These are phyloP conservation scores for Myioborus melanocephalus DNA, from an alignment of 2,797 vertebrate species.

Conservation along the genomic window DNA sequence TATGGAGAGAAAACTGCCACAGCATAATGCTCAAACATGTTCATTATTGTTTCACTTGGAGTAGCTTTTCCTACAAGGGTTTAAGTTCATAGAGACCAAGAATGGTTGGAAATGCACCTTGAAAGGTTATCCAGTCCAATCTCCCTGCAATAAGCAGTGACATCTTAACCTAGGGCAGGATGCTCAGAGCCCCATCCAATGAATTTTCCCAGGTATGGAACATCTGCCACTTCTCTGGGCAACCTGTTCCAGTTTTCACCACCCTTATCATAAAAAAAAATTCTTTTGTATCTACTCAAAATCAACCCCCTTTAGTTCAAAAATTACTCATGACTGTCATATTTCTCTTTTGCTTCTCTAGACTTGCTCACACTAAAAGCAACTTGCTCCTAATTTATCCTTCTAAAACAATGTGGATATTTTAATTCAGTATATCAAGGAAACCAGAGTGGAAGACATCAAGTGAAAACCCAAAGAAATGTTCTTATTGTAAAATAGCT, in stretches of 20 bases:
- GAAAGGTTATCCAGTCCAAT: not conserved
- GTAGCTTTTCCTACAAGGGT: not conserved
- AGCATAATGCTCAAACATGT: not conserved
- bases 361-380: not conserved
- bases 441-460: not conserved
- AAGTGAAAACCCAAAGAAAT: not conserved
- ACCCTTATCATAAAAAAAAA: not conserved
- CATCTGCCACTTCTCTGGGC: not conserved
- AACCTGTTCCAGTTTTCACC: not conserved
- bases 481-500: not conserved
- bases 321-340: not conserved
- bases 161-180: not conserved
- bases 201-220: not conserved
- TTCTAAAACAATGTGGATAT: not conserved
- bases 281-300: not conserved
- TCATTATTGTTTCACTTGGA: not conserved
- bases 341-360: not conserved
- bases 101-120: not conserved
- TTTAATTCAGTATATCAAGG: not conserved
- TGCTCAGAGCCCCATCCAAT: not conserved
- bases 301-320: not conserved
- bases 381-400: not conserved
- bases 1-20: not conserved
- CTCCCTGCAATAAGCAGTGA: not conserved
- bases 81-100: not conserved